Percentiles rank a stretch among this genome's conserved stretches.
Conservation (phyloP, 2,888 invertebrate species). For the Ennomos quercinarius region DNA sequence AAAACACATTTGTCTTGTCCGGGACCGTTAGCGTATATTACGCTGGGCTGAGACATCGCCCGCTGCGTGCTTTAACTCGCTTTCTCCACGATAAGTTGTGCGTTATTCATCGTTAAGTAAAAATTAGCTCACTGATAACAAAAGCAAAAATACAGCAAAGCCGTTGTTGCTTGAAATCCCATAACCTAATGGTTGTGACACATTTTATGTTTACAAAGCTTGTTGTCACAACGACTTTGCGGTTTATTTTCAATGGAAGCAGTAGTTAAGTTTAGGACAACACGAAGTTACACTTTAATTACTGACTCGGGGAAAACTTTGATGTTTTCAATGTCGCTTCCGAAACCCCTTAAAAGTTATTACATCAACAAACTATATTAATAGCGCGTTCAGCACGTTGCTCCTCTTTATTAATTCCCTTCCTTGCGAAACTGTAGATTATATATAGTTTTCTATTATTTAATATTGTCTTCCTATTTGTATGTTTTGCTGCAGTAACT, state of each 20-base stretch:
- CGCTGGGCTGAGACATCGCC: slow-evolving; percentile 72
- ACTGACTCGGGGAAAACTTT: slow-evolving; percentile 45
- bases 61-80: slow-evolving; percentile 72
- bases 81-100: slow-evolving; percentile 58
- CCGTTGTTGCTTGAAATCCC: no score
- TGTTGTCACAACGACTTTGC: slow-evolving; percentile 49
- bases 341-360: slow-evolving; percentile 21
- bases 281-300: slow-evolving; percentile 54
- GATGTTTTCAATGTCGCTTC: slow-evolving; percentile 41
- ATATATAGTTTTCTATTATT: neutral
- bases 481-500: no score
- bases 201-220: slow-evolving; percentile 46
- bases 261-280: slow-evolving; percentile 61
- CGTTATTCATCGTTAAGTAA: slow-evolving; percentile 58
- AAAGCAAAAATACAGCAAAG: slow-evolving; percentile 22
- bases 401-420: slow-evolving; percentile 24
- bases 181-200: no score
- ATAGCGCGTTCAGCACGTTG: slow-evolving; percentile 23
- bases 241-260: slow-evolving; percentile 60
- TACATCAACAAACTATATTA: slow-evolving; percentile 30
- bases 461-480: no score
- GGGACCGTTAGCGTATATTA: slow-evolving; percentile 84
- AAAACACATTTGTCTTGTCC: slow-evolving; percentile 85
- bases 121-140: slow-evolving; percentile 48
- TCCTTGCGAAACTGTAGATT: neutral